Conservation (phyloP, 2,113 vertebrate species). For the Abramis brama region DNA sequence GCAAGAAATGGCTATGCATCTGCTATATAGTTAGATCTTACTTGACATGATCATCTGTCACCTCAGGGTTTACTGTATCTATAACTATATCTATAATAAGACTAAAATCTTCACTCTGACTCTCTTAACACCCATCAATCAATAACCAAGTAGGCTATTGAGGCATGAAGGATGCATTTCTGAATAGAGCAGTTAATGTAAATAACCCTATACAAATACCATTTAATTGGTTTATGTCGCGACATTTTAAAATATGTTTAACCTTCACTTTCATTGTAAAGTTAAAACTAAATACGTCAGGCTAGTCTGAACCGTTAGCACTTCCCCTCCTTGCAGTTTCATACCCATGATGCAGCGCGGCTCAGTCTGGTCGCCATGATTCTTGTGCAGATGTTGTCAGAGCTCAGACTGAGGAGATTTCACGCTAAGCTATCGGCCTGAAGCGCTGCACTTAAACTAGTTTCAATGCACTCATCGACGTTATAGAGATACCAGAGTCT, state of each 20-base stretch:
- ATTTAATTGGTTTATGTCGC: neutral
- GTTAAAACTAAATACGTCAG: neutral
- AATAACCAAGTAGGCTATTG: too few species aligned
- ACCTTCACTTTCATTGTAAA: neutral
- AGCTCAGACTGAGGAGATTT: neutral
- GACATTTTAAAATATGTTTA: neutral
- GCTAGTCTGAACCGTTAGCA: neutral
- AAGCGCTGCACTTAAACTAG: slow-evolving; percentile 25
- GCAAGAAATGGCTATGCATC: too few species aligned
- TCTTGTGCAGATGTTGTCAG: slow-evolving; percentile 34
- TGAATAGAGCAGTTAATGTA: neutral
- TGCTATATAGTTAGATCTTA: too few species aligned
- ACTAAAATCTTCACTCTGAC: too few species aligned
- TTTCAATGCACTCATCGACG: slow-evolving; percentile 60
- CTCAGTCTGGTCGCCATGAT: slow-evolving; percentile 39
- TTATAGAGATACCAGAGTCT: slow-evolving; percentile 49
- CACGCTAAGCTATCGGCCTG: slow-evolving; percentile 25
- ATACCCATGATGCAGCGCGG: slow-evolving; percentile 47
- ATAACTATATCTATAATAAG: too few species aligned
- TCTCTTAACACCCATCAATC: too few species aligned
- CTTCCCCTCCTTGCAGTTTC: neutral
- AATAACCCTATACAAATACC: neutral
- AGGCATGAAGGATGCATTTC: too few species aligned
- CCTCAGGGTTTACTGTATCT: too few species aligned
- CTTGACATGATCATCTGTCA: too few species aligned